These are phyloP conservation scores for Channallabes apus DNA, from an alignment of 2,797 vertebrate species.

Conservation along the genomic window DNA sequence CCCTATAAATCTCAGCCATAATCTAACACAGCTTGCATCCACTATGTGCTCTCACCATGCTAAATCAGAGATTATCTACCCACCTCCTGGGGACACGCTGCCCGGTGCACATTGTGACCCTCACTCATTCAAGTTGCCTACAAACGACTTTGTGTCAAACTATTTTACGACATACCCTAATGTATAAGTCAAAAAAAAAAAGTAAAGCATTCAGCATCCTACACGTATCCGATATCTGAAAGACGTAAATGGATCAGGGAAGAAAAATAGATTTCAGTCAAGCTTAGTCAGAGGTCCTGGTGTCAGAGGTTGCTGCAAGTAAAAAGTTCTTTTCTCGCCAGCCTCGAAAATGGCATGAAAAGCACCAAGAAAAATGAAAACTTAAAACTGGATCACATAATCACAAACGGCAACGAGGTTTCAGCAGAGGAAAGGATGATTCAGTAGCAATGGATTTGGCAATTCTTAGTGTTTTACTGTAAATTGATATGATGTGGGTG, in stretches of 20 bases:
- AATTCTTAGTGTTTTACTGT: not conserved
- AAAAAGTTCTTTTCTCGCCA: not conserved
- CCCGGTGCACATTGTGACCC: not conserved
- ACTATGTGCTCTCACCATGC: not conserved
- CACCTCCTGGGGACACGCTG: not conserved
- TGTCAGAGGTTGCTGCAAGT: slow-evolving; percentile 19
- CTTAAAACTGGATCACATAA: slow-evolving; percentile 3
- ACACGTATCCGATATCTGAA: slow-evolving; percentile 9
- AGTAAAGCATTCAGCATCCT: slow-evolving; percentile 19
- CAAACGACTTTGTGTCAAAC: not conserved
- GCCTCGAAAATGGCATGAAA: not conserved
- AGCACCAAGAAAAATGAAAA: not conserved
- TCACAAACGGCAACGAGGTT: not conserved
- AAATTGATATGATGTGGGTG: slow-evolving; percentile 12
- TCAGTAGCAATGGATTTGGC: not conserved
- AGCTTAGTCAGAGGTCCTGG: slow-evolving; percentile 16
- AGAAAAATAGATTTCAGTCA: slow-evolving; percentile 9
- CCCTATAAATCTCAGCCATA: not conserved
- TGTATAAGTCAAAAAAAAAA: not conserved
- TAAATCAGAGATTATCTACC: not conserved
- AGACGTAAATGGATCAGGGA: slow-evolving; percentile 3
- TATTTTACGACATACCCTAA: slow-evolving; percentile 5
- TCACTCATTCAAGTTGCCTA: not conserved
- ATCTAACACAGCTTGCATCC: not conserved
- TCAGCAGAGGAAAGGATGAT: not conserved